These are phyloP conservation scores for Myotis planiceps DNA, from an alignment of 2,797 vertebrate species.

Conservation along the genomic window DNA sequence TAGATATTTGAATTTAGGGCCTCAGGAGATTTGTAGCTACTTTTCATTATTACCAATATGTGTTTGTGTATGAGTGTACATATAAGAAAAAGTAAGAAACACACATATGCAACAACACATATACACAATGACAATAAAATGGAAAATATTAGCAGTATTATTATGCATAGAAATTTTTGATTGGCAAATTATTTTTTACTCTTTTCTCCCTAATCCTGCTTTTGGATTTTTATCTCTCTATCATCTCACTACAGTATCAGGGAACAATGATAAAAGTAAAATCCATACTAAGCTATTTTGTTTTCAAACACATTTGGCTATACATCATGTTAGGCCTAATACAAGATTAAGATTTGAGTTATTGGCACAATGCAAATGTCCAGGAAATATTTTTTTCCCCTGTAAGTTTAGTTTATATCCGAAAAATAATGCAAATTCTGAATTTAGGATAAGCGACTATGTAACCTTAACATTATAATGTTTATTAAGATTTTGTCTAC, in stretches of 20 bases:
- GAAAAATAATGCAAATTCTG: background rate
- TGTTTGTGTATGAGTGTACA: background rate
- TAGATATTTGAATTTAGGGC: background rate
- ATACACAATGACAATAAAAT: background rate
- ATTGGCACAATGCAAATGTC: background rate
- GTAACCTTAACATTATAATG: too few species aligned
- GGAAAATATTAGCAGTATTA: background rate
- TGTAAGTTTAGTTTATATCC: background rate
- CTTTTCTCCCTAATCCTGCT: background rate
- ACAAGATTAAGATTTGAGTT: background rate
- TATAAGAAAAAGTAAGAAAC: background rate
- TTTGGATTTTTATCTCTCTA: background rate
- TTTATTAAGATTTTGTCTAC: background rate
- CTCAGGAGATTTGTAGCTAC: background rate
- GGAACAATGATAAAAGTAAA: background rate
- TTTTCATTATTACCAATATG: background rate
- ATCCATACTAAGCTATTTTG: background rate
- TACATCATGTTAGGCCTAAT: background rate
- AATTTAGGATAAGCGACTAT: background rate
- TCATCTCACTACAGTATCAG: background rate
- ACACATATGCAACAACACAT: background rate
- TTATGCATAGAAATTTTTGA: background rate
- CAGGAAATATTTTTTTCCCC: background rate
- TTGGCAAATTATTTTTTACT: background rate
- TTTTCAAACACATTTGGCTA: background rate